Evolutionary conservation across 2,888 invertebrate species (phyloP), one percentile per base, ranked within the genome.

Genomic region (Drosophila seclusa): DNA sequence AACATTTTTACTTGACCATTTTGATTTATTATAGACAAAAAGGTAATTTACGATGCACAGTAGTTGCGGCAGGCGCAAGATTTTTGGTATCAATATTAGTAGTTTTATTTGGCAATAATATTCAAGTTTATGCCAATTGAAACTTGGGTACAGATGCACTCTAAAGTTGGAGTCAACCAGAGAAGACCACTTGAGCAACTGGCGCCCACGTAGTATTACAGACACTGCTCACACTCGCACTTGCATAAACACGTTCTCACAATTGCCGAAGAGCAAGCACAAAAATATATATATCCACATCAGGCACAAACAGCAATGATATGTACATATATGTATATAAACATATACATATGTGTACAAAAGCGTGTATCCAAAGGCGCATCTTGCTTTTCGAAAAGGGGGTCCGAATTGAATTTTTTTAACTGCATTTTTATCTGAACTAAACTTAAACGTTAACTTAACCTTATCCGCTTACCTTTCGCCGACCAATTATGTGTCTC

Each of bases 171-270:
- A n/a, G 18, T 27, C 27, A 10, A 27, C 18, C 8, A 16, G 27
- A 27, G 10, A 49, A 49, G 18, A 27, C 18, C 27, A 49, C 49
- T 49, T 49, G 10, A 49, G 27, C 49, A 49, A 49, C 27, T 27
- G 49, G 49, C 49, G 49, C 49, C 49, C 10, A 27, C 27, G 27
- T 27, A 45, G 45, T 53, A 36, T 24, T 45, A 45, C 45, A 45
- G 45, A 24, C 6, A 24, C 34, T 53, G 34, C 24, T 54, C 34
- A 36, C 36, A 54, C 36, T 54, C 24, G 32, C 53, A 36, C 34
- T 34, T 18, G 34, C 54, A 54, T 11, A 54, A 36, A 54, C 54
- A 36, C 34, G 36, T 54, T 54, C 36, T 36, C 36, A 36, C 54
- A 54, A 24, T 24, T 36, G 24, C n/a, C 18, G 21, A 36, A 54